A percentile compares a stretch with the other conserved stretches of the same genome.
Conservation (phyloP, 2,888 invertebrate species). For the Bibio marci region DNA sequence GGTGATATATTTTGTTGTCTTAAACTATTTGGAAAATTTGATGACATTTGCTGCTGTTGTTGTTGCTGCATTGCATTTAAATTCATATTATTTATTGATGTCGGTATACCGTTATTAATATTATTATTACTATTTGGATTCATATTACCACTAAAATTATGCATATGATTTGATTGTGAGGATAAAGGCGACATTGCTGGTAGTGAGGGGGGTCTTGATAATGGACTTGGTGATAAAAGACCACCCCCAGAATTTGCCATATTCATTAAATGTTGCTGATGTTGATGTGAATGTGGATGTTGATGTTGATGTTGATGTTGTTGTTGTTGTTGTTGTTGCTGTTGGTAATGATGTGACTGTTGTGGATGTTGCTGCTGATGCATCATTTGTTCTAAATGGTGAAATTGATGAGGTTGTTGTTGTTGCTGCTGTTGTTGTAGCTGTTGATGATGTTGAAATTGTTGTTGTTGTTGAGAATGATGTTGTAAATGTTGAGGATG, state of each 20-base stretch:
- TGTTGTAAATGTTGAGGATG: too few species aligned
- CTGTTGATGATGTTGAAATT: slow-evolving; percentile 14
- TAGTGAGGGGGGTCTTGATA: slow-evolving; percentile 9
- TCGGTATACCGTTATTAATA: background rate
- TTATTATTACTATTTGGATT: background rate
- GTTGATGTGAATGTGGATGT: slow-evolving; percentile 12
- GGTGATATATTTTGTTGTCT: background rate
- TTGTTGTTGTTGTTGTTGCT: slow-evolving; percentile 18
- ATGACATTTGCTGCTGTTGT: background rate
- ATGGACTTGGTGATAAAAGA: background rate
- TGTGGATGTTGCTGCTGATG: slow-evolving; percentile 22
- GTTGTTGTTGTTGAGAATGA: too few species aligned
- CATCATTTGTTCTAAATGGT: slow-evolving; percentile 25
- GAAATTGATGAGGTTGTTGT: slow-evolving; percentile 18
- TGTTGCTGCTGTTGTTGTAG: slow-evolving; percentile 19
- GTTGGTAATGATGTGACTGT: slow-evolving; percentile 15
- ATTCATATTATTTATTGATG: background rate
- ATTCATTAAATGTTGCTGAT: slow-evolving; percentile 20
- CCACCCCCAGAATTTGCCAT: slow-evolving; percentile 19
- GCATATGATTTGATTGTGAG: background rate
- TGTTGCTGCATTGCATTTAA: background rate
- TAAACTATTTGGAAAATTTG: background rate
- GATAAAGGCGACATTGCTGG: background rate
- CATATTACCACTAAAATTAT: background rate
- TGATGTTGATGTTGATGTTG: slow-evolving; percentile 21